A percentile compares a stretch with the other conserved stretches of the same genome.
These are phyloP conservation scores for Cryptocephalus primarius DNA, from an alignment of 2,888 invertebrate species.

Conservation along the genomic window DNA sequence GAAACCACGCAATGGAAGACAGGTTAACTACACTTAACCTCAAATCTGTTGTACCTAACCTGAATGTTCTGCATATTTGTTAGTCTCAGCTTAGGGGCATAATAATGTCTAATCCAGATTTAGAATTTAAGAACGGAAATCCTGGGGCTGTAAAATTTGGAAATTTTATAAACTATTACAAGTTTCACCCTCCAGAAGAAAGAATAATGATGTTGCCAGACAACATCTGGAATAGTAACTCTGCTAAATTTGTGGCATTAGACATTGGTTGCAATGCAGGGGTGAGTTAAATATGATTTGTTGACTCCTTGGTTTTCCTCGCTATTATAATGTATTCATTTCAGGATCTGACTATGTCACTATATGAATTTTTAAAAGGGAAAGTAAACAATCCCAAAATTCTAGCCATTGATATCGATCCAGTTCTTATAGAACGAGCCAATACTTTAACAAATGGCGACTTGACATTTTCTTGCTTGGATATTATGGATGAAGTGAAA, in stretches of 20 bases:
- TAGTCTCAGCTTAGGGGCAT: no score
- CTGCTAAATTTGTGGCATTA: conserved; percentile 18
- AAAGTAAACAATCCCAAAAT: conserved; percentile 38
- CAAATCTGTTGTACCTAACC: no score
- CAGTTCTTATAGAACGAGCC: conserved; percentile 56
- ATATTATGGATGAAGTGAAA: conserved; percentile 44
- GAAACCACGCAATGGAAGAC: no score
- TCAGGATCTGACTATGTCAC: conserved; percentile 53
- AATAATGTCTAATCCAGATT: neutral
- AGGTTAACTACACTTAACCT: no score
- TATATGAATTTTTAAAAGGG: conserved; percentile 43
- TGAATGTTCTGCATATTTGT: no score
- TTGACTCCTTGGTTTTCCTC: neutral
- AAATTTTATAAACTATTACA: conserved; percentile 81
- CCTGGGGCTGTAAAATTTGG: conserved; percentile 72
- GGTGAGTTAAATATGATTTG: conserved; percentile 32
- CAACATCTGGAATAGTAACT: conserved; percentile 35
- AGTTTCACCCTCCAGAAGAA: conserved; percentile 62
- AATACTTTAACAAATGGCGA: conserved; percentile 35
- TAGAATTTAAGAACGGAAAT: conserved; percentile 43
- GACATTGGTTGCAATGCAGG: conserved; percentile 74
- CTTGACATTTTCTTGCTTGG: conserved; percentile 46
- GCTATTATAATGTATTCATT: conserved; percentile 19
- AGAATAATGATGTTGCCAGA: conserved; percentile 53
- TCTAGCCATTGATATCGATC: conserved; percentile 68